Evolutionary conservation across 2,797 vertebrate species (phyloP), one percentile per base, ranked within the genome.

Genomic region (Todus mexicanus): DNA sequence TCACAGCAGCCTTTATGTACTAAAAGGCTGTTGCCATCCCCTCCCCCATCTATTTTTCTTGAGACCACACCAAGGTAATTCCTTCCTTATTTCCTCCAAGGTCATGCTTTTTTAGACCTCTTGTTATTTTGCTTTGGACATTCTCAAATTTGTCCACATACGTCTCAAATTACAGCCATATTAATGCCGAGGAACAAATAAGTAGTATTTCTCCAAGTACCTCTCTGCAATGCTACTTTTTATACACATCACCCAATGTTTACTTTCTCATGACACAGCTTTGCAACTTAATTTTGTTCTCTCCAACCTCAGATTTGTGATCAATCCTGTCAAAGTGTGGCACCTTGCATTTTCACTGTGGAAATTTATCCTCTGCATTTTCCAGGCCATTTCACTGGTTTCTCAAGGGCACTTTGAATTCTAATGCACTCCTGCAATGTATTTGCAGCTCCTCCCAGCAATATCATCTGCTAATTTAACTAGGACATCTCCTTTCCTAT

Each of bases 101-200:
- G 87, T 94, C 94, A 86, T 54, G 70, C 51, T 78, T 91, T 91
- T 86, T 96, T 48, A 93, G 92, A 90, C 87, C 70, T 92, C 66
- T 86, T 75, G 31, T 72, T 94, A 15, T 63, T 93, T 95, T 95
- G 57, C 66, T 81, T 93, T 75, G 63, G 91, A 81, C 53, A 45
- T 72, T 80, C 59, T 89, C 76, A 84, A 66, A 84, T 87, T 85
- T 92, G 69, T 85, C 78, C 60, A 31, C 18, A 40, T n/a, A n/a
- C 0, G 0, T 54, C 93, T 95, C 61, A 61, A 75, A 89, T 93
- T 89, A 69, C 81, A 74, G 50, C 65, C 4, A 2, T 26, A 29
- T 38, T 43, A 61, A 19, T 37, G 31, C 27, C 0, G 0, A 69
- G 35, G 47, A 66, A 71, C 54, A 93, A 74, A 85, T 17, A 48